phyloP scores from a whole-genome alignment of 2,797 vertebrate genomes.

The Masticophis lateralis region DNA sequence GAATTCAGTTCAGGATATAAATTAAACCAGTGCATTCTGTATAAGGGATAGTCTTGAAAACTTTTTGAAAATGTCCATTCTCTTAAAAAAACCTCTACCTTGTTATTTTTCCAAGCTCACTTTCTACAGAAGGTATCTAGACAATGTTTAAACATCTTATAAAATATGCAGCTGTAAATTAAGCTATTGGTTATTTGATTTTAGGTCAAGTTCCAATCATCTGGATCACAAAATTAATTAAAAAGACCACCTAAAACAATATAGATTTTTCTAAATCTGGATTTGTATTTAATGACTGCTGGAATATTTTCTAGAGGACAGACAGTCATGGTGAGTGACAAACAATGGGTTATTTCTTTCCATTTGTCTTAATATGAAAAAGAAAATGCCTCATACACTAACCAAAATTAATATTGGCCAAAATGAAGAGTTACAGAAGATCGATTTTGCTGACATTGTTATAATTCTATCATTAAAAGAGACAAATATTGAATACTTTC shows the following conservation, averaged over 20 bases:
- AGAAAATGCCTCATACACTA: constrained; percentile 13
- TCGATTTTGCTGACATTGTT: background rate
- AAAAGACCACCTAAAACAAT: constrained; percentile 2
- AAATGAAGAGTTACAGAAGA: background rate
- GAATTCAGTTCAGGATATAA: background rate
- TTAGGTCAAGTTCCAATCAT: background rate
- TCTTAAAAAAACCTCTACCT: background rate
- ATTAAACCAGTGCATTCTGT: background rate
- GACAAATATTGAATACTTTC: background rate
- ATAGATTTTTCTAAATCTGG: constrained; percentile 7
- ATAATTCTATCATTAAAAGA: background rate
- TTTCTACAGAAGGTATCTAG: background rate
- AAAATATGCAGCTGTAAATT: background rate
- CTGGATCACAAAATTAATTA: constrained; percentile 2
- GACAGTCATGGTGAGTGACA: background rate
- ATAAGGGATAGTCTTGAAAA: background rate
- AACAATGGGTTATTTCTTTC: constrained; percentile 6
- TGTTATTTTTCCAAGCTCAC: background rate
- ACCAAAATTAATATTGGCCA: constrained; percentile 4
- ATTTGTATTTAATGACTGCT: background rate
- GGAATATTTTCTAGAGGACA: constrained; percentile 12
- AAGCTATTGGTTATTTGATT: background rate
- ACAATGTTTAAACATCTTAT: background rate
- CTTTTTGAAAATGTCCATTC: background rate
- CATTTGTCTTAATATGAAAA: constrained; percentile 8